Base-by-base conservation (phyloP, 30 jellyfish, hydroid and myxozoan genomes). In the Nemopilema nomurai region DNA sequence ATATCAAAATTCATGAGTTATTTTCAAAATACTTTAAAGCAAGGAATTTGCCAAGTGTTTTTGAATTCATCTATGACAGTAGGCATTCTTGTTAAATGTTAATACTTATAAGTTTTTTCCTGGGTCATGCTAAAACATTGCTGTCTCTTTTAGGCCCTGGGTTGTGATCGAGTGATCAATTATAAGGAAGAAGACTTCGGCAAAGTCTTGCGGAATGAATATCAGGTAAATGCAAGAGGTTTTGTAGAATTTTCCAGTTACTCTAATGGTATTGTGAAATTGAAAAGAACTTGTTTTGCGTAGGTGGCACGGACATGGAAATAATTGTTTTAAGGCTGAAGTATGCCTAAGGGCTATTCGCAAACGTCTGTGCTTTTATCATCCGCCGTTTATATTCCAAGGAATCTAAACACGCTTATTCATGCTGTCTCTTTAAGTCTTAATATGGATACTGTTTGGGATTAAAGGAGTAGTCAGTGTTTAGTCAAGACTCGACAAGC, bases 151-250 rank as follows among this genome's bases (percentile, higher is more conserved):
- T 65, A 91, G 98, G 68, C 20, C 4, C 63, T 91, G 20, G 98
- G 98, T 21, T 86, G 96, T 57, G 96, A 91, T 57, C 78, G 92
- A 51, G 98, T 91, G 28, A 86, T 91, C 62, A 85, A 91, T 66
- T 80, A 85, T 77, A 75, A 64, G 50, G 87, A 80, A 86, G 89
- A 91, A 79, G 71, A 74, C 8, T 79, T 91, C 51, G 74, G 28
- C 19, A 87, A 77, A 19, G 94, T 86, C 8, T 72, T 91, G 77
- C 87, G 87, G 87, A 50, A 80, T 22, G 86, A 82, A 52, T 91
- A 91, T 49, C 93, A 96, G 72, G 98, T 91, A 80, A 62, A 67
- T 51, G 23, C 69, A 41, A 41, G 6, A 13, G 9, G 6, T 41
- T 13, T 41, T 41, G 57, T 13, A 3, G 57, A 41, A 41, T 3